Evolutionary conservation across 2,797 vertebrate species (phyloP), one percentile per base, ranked within the genome.

Genomic region (Periophthalmus magnuspinnatus): DNA sequence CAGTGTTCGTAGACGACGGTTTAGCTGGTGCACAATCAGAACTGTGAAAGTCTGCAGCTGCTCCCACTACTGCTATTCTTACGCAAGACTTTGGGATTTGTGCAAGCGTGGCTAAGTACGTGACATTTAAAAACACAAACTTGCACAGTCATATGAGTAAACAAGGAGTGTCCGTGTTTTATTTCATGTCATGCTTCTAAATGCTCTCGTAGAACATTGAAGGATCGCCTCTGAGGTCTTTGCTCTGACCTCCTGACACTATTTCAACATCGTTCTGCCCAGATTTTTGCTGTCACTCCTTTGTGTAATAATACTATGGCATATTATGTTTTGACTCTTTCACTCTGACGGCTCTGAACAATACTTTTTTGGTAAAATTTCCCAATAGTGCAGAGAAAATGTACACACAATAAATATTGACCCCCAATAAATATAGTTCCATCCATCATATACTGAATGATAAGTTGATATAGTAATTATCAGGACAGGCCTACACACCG

Each of bases 21-120:
- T 64, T 17, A 32, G 62, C 21, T 6, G 0, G 17, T 2, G 36
- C 36, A 13, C 60, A 28, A 47, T 48, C 38, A 6, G 14, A 48
- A 28, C 60, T 64, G 41, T 64, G 62, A 64, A 64, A 32, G 6
- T 28, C 62, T 64, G 62, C 62, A 64, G 41, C 22, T 48, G 62
- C 62, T 64, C 41, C 62, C 22, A 4, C 5, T 7, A 28, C 41
- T 7, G 13, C 14, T 10, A 24, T 45, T 62, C 36, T 36, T 61
- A 61, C 10, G n/a, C 61, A 63, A 16, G 38, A 5, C 22, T 21
- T 47, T 47, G 45, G n/a, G 61, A 47, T 21, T 63, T 16, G n/a
- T 48, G 62, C 13, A 16, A 24, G 21, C 13, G 13, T 63, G 38
- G 62, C 13, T 2, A 13, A 47, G 41, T 6, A 19, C 17, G 14